Percentiles rank a stretch among this genome's conserved stretches.
phyloP scores from a whole-genome alignment of 1,140 invertebrate genomes.

The Chlorops oryzae region DNA sequence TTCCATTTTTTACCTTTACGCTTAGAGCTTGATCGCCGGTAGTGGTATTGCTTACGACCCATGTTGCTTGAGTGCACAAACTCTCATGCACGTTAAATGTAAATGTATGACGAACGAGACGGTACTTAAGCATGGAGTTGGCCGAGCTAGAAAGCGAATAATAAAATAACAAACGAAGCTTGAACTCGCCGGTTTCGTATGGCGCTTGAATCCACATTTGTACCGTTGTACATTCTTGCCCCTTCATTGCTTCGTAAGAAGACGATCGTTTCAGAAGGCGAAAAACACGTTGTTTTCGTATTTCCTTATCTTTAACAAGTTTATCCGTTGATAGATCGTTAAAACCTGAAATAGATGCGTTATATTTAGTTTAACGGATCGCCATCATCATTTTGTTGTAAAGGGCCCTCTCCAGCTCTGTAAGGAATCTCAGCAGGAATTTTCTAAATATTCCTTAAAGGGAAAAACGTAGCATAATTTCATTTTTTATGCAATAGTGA shows the following conservation, averaged over 20 bases:
- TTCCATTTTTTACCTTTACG: constrained; percentile 60
- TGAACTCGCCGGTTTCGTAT: constrained; percentile 56
- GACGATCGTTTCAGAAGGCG: constrained; percentile 47
- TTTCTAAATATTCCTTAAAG: too few species aligned
- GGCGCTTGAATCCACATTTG: constrained; percentile 65
- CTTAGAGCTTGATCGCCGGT: constrained; percentile 55
- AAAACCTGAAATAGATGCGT: constrained; percentile 18
- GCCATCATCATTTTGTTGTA: too few species aligned
- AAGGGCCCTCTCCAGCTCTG: too few species aligned
- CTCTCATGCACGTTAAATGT: constrained; percentile 64
- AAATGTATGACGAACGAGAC: constrained; percentile 63
- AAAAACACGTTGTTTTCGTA: constrained; percentile 51
- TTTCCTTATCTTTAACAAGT: constrained; percentile 48
- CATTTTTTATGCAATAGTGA: too few species aligned
- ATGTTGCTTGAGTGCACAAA: constrained; percentile 55
- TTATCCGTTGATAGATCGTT: constrained; percentile 39
- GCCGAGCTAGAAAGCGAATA: constrained; percentile 55
- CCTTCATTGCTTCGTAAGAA: constrained; percentile 47
- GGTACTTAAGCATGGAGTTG: constrained; percentile 54
- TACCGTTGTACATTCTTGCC: constrained; percentile 54
- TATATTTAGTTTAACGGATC: too few species aligned
- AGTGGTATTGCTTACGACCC: constrained; percentile 49
- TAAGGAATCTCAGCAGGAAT: too few species aligned
- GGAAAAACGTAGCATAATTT: too few species aligned
- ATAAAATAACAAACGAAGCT: constrained; percentile 65